These are phyloP conservation scores for Galeruca laticollis DNA, from an alignment of 2,888 invertebrate genomes.

Conservation along the genomic window DNA sequence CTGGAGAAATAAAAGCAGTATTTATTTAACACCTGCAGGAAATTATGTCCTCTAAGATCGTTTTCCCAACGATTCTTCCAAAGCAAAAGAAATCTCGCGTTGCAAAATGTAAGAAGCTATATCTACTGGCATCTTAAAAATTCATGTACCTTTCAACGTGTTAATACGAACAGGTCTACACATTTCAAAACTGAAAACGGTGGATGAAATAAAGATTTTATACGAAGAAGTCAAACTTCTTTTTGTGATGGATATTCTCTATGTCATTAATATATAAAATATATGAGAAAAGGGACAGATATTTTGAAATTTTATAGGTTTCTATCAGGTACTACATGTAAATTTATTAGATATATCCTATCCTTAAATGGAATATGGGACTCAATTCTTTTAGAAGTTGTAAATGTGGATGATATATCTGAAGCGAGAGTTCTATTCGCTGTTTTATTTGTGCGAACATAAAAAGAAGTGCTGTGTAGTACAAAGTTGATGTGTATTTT, in stretches of 20 bases:
- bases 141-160: constrained; percentile 22
- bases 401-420: no score
- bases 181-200: background rate
- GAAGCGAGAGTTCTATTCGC: no score
- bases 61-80: constrained; percentile 15
- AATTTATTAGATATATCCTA: no score
- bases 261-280: no score
- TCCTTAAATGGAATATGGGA: no score
- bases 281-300: no score
- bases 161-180: constrained; percentile 1
- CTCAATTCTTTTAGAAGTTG: no score
- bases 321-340: no score
- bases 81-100: constrained; percentile 13
- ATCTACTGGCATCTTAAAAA: constrained; percentile 20
- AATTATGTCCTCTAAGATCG: constrained; percentile 19
- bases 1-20: constrained; percentile 5
- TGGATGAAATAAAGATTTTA: background rate
- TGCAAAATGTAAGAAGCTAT: constrained; percentile 22
- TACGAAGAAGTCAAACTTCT: background rate
- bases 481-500: no score
- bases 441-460: no score
- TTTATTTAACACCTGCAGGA: constrained; percentile 27
- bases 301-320: no score
- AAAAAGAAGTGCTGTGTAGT: no score
- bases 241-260: background rate